A percentile compares a stretch with the other conserved stretches of the same genome.
Evolutionary conservation across 2,888 invertebrate species (phyloP).

Genomic region (Priapulus caudatus): DNA sequence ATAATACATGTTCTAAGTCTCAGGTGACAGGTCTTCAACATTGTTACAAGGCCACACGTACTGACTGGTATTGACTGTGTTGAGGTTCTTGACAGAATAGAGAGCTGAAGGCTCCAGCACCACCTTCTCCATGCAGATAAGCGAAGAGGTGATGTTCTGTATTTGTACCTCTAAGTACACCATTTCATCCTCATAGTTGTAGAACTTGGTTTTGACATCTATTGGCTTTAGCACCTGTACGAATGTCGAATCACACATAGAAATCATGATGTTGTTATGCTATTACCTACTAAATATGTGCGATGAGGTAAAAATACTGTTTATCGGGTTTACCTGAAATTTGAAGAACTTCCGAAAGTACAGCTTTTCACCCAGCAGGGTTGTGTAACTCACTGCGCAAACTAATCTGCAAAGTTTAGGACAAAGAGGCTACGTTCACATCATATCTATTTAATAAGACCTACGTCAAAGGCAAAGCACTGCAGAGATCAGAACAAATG

Average conservation of each 20-base stretch:
- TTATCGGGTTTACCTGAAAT: constrained; percentile 47
- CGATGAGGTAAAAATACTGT: too few relatives aligned
- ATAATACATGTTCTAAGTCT: too few relatives aligned
- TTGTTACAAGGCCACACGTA: too few relatives aligned
- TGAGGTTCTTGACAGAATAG: constrained; percentile 52
- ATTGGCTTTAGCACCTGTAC: constrained; percentile 83
- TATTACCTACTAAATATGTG: too few relatives aligned
- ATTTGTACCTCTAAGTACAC: constrained; percentile 61
- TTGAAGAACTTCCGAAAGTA: constrained; percentile 94
- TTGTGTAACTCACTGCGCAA: constrained; percentile 85
- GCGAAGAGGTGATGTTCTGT: constrained; percentile 83
- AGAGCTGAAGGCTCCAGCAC: constrained; percentile 79
- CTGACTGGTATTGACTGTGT: too few relatives aligned
- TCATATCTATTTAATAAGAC: too few relatives aligned
- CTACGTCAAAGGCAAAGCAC: too few relatives aligned
- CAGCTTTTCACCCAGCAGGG: constrained; percentile 52
- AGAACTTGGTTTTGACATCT: constrained; percentile 97
- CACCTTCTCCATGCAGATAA: constrained; percentile 88
- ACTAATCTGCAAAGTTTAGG: constrained; percentile 65
- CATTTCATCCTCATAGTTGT: constrained; percentile 72
- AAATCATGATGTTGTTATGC: background rate
- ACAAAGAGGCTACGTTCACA: too few relatives aligned
- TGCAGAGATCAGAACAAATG: too few relatives aligned
- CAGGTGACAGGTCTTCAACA: too few relatives aligned
- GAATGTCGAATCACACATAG: constrained; percentile 8